These are phyloP conservation scores for Poecilobothrus nobilitatus DNA, from an alignment of 2,888 invertebrate genomes.

Conservation along the genomic window DNA sequence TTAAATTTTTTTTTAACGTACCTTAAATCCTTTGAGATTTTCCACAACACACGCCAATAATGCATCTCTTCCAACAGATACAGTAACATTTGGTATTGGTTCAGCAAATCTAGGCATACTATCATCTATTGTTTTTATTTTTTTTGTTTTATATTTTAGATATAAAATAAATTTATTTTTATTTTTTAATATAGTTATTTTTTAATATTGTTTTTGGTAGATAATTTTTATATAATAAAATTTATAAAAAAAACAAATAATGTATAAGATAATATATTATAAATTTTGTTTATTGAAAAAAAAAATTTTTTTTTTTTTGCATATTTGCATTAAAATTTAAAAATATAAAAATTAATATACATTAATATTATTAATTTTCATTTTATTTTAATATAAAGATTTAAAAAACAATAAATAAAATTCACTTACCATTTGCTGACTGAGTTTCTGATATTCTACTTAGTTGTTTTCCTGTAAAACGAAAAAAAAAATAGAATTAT, in stretches of 20 bases:
- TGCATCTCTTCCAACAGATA: constrained; percentile 78
- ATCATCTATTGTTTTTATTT: constrained; percentile 28
- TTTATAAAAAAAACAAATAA: background rate
- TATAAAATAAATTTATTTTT: background rate
- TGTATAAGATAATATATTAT: background rate
- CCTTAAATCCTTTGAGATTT: constrained; percentile 78
- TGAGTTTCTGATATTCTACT: constrained; percentile 8
- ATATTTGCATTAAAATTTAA: no score
- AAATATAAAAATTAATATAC: no score
- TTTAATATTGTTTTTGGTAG: background rate
- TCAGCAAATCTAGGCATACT: constrained; percentile 74
- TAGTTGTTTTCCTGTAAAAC: constrained; percentile 7
- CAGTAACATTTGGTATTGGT: constrained; percentile 82
- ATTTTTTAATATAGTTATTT: background rate
- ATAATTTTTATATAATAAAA: background rate
- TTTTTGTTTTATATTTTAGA: background rate
- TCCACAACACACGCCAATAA: constrained; percentile 82
- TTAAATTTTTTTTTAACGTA: constrained; percentile 46
- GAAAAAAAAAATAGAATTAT: background rate
- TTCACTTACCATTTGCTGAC: constrained; percentile 5
- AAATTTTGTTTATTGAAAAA: no score
- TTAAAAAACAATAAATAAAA: background rate
- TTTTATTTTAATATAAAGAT: no score
- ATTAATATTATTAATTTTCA: background rate
- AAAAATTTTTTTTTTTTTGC: no score